Percentiles rank a stretch among this genome's conserved stretches.
These are phyloP conservation scores for Rhinoderma darwinii DNA, from an alignment of 2,113 vertebrate genomes.

Conservation along the genomic window DNA sequence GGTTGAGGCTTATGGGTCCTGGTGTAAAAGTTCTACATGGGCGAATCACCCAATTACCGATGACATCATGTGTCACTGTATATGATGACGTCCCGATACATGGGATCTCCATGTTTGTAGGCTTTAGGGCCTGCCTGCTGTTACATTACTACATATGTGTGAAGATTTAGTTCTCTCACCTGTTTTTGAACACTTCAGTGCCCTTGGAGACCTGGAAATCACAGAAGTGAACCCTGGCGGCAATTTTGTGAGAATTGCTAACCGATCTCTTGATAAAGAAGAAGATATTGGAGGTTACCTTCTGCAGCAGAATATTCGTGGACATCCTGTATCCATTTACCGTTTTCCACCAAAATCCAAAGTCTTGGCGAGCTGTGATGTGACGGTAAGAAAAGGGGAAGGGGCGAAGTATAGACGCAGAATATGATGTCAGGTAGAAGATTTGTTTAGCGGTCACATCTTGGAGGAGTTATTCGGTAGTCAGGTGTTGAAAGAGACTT, in stretches of 20 bases:
- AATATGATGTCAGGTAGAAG: background rate
- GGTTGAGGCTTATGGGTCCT: background rate
- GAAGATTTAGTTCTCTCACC: background rate
- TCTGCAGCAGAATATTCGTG: constrained; percentile 68
- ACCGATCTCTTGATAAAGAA: constrained; percentile 66
- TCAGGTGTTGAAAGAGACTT: background rate
- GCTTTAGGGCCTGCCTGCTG: background rate
- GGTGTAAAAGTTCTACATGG: background rate
- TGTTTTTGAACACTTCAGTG: constrained; percentile 58
- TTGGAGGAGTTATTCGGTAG: no score
- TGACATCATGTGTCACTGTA: background rate
- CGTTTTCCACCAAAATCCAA: constrained; percentile 59
- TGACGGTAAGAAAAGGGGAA: constrained; percentile 64
- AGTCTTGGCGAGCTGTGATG: constrained; percentile 59
- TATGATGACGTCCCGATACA: background rate
- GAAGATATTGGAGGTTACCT: constrained; percentile 63
- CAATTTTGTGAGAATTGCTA: constrained; percentile 67
- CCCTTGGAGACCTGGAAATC: constrained; percentile 67
- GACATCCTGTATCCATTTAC: constrained; percentile 62
- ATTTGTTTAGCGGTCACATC: no score
- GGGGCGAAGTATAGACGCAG: no score
- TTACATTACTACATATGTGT: background rate
- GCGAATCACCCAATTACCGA: no score
- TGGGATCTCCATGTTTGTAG: background rate
- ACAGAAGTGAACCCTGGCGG: constrained; percentile 62